These are phyloP conservation scores for Volucella bombylans DNA, from an alignment of 2,888 invertebrate genomes.

Conservation along the genomic window DNA sequence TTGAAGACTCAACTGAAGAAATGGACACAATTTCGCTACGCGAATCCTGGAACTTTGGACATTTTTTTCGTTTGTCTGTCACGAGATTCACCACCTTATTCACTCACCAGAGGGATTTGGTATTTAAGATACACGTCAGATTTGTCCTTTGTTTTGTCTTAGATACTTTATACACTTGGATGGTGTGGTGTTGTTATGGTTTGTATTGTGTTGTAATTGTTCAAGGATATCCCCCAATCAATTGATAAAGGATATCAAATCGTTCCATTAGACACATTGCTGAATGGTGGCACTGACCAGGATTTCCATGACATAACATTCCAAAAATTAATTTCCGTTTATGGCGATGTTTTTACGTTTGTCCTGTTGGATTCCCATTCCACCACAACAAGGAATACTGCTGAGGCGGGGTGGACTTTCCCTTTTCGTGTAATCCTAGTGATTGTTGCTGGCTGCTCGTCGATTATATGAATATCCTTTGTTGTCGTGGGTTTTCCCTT, in stretches of 20 bases:
- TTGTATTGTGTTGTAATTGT: constrained; percentile 18
- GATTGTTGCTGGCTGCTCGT: constrained; percentile 4
- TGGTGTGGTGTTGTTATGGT: constrained; percentile 10
- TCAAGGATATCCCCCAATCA: constrained; percentile 66
- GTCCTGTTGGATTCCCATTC: too few species aligned
- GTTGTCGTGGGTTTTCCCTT: background rate
- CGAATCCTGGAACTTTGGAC: constrained; percentile 36
- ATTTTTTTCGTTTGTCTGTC: constrained; percentile 22
- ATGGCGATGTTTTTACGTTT: too few species aligned
- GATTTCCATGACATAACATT: constrained; percentile 72
- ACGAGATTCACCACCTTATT: constrained; percentile 5
- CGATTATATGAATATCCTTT: background rate
- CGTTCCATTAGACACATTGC: constrained; percentile 58
- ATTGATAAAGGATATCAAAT: constrained; percentile 61
- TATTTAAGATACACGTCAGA: background rate
- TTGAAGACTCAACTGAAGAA: constrained; percentile 3
- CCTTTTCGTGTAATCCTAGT: background rate
- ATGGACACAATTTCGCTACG: constrained; percentile 14
- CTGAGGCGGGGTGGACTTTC: background rate
- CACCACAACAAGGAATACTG: background rate
- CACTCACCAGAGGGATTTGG: background rate
- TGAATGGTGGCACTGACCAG: constrained; percentile 41
- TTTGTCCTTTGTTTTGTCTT: background rate
- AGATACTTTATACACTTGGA: background rate
- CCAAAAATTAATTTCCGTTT: constrained; percentile 29